phyloP scores from a whole-genome alignment of 2,888 invertebrate genomes.

The Theodoxus fluviatilis region DNA sequence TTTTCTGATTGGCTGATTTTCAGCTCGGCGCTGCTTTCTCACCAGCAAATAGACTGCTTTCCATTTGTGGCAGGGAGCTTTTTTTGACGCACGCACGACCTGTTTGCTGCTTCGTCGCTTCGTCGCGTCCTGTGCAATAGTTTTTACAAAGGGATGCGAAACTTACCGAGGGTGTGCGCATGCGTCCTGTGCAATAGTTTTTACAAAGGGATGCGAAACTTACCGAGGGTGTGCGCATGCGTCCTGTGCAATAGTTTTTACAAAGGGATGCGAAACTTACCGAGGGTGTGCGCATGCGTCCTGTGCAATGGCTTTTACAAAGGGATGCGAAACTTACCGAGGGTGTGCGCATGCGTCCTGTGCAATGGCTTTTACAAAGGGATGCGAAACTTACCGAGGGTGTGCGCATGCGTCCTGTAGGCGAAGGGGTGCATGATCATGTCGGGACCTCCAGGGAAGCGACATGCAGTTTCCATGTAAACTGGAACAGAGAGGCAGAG shows the following conservation, averaged over 20 bases:
- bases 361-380: too few relatives aligned
- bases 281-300: slow-evolving; percentile 70
- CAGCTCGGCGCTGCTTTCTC: too few relatives aligned
- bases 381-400: slow-evolving; percentile 68
- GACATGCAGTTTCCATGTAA: slow-evolving; percentile 90
- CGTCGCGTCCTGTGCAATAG: too few relatives aligned
- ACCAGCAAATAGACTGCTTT: too few relatives aligned
- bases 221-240: slow-evolving; percentile 71
- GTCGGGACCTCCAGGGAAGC: slow-evolving; percentile 73
- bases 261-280: slow-evolving; percentile 43
- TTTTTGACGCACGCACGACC: too few relatives aligned
- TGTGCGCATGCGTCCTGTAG: slow-evolving; percentile 92
- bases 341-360: slow-evolving; percentile 68
- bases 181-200: background rate
- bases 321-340: slow-evolving; percentile 66
- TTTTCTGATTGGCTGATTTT: too few relatives aligned
- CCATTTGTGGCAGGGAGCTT: too few relatives aligned
- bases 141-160: background rate
- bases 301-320: background rate
- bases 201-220: slow-evolving; percentile 27
- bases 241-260: background rate
- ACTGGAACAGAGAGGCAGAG: slow-evolving; percentile 34
- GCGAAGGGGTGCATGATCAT: slow-evolving; percentile 93
- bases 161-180: slow-evolving; percentile 71
- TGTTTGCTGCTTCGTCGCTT: too few relatives aligned